These are phyloP conservation scores for Stegostoma tigrinum DNA, from an alignment of 2,113 vertebrate genomes.

Conservation along the genomic window DNA sequence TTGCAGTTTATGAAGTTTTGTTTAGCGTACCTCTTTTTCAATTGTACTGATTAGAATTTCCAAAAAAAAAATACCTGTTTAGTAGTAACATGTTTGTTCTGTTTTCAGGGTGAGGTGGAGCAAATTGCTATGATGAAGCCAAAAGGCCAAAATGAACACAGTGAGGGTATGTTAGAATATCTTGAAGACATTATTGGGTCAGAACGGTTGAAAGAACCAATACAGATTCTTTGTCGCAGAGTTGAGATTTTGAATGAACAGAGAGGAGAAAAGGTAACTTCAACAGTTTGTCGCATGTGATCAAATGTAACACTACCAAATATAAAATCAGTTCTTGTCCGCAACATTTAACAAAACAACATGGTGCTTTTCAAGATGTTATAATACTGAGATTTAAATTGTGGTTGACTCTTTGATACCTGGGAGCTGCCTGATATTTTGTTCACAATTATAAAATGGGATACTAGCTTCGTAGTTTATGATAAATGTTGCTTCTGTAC, in stretches of 20 bases:
- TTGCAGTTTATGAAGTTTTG: neutral
- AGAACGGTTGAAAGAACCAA: constrained; percentile 83
- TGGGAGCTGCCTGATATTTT: neutral
- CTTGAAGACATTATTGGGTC: constrained; percentile 94
- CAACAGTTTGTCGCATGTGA: no score
- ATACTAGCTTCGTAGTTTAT: neutral
- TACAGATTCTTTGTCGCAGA: constrained; percentile 68
- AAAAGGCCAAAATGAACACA: constrained; percentile 88
- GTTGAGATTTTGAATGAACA: constrained; percentile 84
- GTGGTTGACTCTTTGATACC: neutral
- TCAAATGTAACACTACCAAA: neutral
- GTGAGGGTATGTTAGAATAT: constrained; percentile 95
- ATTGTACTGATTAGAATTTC: no score
- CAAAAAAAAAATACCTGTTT: neutral
- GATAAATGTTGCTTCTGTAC: neutral
- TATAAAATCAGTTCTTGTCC: neutral
- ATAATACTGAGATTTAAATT: neutral
- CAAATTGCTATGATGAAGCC: constrained; percentile 98
- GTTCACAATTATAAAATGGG: neutral
- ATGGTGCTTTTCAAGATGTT: neutral
- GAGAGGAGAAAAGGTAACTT: constrained; percentile 84
- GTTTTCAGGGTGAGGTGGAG: constrained; percentile 88
- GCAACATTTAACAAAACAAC: neutral
- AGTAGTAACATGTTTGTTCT: neutral
- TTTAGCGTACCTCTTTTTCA: no score